Evolutionary conservation across 2,113 vertebrate species (phyloP).

Genomic region (Mixornis gularis): DNA sequence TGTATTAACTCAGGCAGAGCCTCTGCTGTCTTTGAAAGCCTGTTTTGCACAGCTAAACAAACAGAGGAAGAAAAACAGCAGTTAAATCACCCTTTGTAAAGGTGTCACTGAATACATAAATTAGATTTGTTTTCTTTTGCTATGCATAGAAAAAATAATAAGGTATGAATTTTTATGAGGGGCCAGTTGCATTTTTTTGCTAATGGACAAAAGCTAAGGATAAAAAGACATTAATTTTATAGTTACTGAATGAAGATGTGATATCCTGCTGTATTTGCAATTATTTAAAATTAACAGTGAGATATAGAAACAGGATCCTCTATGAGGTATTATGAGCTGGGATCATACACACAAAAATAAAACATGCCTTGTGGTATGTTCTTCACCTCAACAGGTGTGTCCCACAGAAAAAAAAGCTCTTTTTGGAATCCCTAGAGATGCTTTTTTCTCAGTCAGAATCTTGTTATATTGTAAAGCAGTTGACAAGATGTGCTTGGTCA

Average conservation of each 20-base stretch:
- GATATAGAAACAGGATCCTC: background rate
- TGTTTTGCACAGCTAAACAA: slow-evolving; percentile 16
- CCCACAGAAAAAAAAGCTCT: background rate
- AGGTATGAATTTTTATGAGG: background rate
- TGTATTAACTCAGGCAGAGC: background rate
- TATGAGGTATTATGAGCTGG: background rate
- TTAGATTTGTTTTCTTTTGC: background rate
- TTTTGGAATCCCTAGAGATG: background rate
- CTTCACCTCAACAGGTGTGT: background rate
- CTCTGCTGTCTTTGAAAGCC: slow-evolving; percentile 10
- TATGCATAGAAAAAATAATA: background rate
- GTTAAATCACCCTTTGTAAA: background rate
- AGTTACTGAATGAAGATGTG: background rate
- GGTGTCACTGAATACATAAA: background rate
- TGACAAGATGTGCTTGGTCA: background rate
- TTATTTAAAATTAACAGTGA: background rate
- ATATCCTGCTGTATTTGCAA: background rate
- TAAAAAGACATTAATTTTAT: background rate
- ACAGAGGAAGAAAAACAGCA: background rate
- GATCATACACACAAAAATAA: background rate
- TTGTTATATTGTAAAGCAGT: background rate
- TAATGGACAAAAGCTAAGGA: background rate
- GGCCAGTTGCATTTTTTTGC: background rate
- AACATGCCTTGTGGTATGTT: background rate
- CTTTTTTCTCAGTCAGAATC: background rate